Evolutionary conservation across 2,888 invertebrate genomes (phyloP).

Genomic region (Nowickia ferox): DNA sequence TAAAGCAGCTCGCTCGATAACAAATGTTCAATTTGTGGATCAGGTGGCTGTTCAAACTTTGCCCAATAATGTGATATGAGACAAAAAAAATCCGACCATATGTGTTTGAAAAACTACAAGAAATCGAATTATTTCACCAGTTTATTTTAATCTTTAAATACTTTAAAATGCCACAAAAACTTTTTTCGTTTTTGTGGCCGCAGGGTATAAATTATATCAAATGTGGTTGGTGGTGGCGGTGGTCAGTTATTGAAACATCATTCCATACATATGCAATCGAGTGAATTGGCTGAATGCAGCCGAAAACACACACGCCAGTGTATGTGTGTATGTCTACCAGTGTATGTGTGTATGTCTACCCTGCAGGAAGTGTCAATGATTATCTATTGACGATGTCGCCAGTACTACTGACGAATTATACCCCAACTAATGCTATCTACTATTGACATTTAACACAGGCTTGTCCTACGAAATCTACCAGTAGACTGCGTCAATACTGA

Average conservation of each 20-base stretch:
- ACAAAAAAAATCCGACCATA: slow-evolving; percentile 36
- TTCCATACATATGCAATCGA: slow-evolving; percentile 44
- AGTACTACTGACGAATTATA: too few species aligned
- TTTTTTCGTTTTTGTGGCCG: slow-evolving; percentile 39
- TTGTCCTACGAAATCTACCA: too few species aligned
- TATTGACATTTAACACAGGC: too few species aligned
- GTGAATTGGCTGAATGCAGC: neutral
- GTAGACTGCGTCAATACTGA: too few species aligned
- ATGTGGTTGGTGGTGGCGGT: slow-evolving; percentile 58
- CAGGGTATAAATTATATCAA: slow-evolving; percentile 68
- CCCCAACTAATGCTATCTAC: too few species aligned
- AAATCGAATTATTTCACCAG: slow-evolving; percentile 74
- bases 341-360: too few species aligned
- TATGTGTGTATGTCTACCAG: too few species aligned
- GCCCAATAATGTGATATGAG: neutral
- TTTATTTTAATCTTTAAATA: slow-evolving; percentile 69
- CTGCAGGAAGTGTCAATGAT: too few species aligned
- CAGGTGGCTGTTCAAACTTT: slow-evolving; percentile 63
- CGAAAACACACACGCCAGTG: slow-evolving; percentile 8
- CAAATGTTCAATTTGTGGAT: slow-evolving; percentile 64
- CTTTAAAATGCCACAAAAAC: slow-evolving; percentile 62
- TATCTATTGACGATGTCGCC: too few species aligned
- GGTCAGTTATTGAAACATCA: slow-evolving; percentile 71
- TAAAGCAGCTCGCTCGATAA: neutral
- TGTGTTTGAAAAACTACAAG: slow-evolving; percentile 30